A percentile compares a stretch with the other conserved stretches of the same genome.
These are phyloP conservation scores for Ceratina japonica DNA, from an alignment of 1,140 invertebrate genomes.

Conservation along the genomic window DNA sequence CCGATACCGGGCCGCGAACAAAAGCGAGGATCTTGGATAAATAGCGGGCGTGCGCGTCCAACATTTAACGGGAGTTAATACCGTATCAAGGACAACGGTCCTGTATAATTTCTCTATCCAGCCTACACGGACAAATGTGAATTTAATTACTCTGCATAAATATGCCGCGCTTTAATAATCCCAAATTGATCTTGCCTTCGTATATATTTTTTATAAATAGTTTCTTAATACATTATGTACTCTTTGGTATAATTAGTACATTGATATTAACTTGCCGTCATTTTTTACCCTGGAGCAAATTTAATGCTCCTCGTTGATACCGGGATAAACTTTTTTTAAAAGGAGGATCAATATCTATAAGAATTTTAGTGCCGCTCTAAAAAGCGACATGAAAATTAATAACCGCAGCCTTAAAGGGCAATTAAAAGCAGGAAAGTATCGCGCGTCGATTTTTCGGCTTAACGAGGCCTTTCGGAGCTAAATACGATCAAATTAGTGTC, in stretches of 20 bases:
- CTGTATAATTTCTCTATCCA: slow-evolving; percentile 23
- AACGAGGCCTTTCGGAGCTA: not conserved
- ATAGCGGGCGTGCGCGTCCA: slow-evolving; percentile 2
- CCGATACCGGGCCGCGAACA: slow-evolving; percentile 30
- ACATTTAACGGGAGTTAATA: slow-evolving; percentile 28
- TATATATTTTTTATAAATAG: no score
- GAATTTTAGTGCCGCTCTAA: slow-evolving; percentile 12
- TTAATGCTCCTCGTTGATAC: not conserved
- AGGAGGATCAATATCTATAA: not conserved
- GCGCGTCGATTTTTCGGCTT: not conserved
- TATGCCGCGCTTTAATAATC: no score
- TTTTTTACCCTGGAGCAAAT: no score
- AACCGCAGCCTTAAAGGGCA: slow-evolving; percentile 2
- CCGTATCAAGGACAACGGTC: slow-evolving; percentile 17
- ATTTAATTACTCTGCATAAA: no score
- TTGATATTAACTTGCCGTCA: no score
- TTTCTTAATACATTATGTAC: no score
- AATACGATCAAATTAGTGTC: slow-evolving; percentile 48
- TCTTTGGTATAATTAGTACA: no score
- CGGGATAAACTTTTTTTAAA: not conserved
- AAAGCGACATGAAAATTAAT: slow-evolving; percentile 16
- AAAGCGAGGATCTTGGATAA: slow-evolving; percentile 34
- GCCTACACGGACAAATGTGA: no score
- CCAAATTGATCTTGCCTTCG: no score
- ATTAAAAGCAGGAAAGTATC: slow-evolving; percentile 4